Evolutionary conservation across 2,113 vertebrate species (phyloP).

Genomic region (Actenoides lindsayi): DNA sequence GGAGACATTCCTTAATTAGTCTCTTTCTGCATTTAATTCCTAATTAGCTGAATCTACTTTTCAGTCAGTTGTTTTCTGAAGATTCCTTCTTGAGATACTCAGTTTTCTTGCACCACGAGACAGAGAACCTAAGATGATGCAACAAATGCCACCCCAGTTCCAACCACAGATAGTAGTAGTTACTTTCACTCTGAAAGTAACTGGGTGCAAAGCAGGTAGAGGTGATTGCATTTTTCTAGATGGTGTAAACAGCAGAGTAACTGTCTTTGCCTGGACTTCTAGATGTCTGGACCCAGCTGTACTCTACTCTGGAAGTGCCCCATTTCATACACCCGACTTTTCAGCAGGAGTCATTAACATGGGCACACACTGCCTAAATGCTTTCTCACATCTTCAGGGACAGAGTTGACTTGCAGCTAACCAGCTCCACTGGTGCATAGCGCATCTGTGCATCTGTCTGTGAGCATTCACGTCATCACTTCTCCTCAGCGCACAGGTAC

Average conservation of each 20-base stretch:
- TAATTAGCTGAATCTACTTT: not conserved
- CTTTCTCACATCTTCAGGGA: not conserved
- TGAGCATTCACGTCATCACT: not conserved
- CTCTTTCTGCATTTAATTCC: not conserved
- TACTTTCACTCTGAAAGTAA: not conserved
- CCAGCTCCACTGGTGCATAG: no score
- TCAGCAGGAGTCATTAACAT: not conserved
- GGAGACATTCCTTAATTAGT: not conserved
- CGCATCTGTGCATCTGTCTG: not conserved
- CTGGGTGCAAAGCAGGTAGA: not conserved
- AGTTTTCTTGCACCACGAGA: not conserved
- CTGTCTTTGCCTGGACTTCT: not conserved
- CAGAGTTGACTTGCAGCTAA: not conserved
- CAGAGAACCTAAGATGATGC: not conserved
- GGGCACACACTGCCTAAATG: not conserved
- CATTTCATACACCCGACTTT: not conserved
- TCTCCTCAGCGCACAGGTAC: not conserved
- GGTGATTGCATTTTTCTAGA: not conserved
- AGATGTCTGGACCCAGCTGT: not conserved
- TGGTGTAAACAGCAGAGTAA: not conserved
- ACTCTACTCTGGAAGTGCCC: not conserved
- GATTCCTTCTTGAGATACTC: not conserved
- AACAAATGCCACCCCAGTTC: not conserved
- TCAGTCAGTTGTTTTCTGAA: not conserved
- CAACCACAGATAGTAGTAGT: not conserved